phyloP scores from a whole-genome alignment of 1,140 invertebrate genomes.

The Macrostomum lignano region DNA sequence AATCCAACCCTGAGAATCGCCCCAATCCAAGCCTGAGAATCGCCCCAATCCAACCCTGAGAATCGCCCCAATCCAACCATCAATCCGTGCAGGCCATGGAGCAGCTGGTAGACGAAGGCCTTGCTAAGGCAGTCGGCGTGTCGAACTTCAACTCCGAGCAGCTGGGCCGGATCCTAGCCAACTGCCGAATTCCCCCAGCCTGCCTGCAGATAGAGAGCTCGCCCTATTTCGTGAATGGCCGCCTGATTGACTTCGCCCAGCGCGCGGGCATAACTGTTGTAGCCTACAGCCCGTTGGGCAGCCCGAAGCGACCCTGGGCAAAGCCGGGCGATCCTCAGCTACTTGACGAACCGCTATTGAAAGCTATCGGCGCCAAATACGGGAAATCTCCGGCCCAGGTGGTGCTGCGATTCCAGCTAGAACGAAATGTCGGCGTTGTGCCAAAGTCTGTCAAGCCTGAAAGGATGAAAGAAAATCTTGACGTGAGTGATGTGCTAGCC shows the following conservation, averaged over 20 bases:
- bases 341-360: constrained; percentile 33
- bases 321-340: constrained; percentile 18
- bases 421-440: constrained; percentile 43
- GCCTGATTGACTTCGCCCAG: constrained; percentile 39
- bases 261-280: constrained; percentile 38
- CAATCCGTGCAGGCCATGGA: constrained; percentile 49
- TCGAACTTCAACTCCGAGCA: constrained; percentile 67
- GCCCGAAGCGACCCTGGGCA: constrained; percentile 30
- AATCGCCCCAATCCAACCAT: no score
- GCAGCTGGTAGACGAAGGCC: constrained; percentile 38
- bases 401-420: constrained; percentile 32
- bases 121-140: constrained; percentile 47
- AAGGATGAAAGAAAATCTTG: constrained; percentile 38
- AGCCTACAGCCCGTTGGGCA: constrained; percentile 51
- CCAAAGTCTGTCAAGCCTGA: constrained; percentile 42
- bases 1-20: no score
- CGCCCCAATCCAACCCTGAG: no score
- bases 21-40: no score
- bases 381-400: constrained; percentile 37
- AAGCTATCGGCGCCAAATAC: constrained; percentile 32
- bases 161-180: constrained; percentile 39
- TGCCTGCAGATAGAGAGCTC: constrained; percentile 56
- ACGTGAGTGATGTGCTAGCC: no score
- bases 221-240: constrained; percentile 46
- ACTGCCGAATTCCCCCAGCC: constrained; percentile 41